phyloP scores from a whole-genome alignment of 64 coral and sea anemone genomes.

The Pocillopora verrucosa region DNA sequence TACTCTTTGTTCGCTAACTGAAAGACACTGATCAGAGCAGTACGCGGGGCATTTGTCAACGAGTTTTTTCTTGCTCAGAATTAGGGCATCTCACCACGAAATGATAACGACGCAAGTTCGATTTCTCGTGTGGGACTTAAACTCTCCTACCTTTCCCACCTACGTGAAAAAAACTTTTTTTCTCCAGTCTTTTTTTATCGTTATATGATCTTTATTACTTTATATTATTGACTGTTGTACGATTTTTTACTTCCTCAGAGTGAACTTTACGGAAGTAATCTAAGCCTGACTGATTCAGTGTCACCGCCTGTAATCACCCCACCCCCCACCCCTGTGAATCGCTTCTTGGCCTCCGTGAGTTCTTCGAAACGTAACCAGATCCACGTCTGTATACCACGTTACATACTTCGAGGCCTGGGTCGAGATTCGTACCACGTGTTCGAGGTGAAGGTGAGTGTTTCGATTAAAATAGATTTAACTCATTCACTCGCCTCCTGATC shows the following conservation, averaged over 20 bases:
- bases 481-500: not conserved
- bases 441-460: conserved; percentile 84
- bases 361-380: conserved; percentile 86
- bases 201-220: not conserved
- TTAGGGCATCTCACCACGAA: no score
- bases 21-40: no score
- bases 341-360: conserved; percentile 83
- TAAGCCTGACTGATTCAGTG: conserved; percentile 79
- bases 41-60: no score
- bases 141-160: no score
- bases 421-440: conserved; percentile 98
- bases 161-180: not conserved
- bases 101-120: no score
- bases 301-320: conserved; percentile 88
- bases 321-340: conserved; percentile 88
- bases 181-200: not conserved
- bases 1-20: no score
- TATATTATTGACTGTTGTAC: not conserved
- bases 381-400: conserved; percentile 87
- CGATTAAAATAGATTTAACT: not conserved
- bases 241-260: conserved; percentile 21
- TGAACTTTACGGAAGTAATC: conserved; percentile 79
- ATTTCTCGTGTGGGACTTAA: no score
- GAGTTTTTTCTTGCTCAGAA: no score
- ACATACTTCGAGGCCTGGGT: conserved; percentile 90